Evolutionary conservation across 2,888 invertebrate species (phyloP).

Genomic region (Cerceris rybyensis): DNA sequence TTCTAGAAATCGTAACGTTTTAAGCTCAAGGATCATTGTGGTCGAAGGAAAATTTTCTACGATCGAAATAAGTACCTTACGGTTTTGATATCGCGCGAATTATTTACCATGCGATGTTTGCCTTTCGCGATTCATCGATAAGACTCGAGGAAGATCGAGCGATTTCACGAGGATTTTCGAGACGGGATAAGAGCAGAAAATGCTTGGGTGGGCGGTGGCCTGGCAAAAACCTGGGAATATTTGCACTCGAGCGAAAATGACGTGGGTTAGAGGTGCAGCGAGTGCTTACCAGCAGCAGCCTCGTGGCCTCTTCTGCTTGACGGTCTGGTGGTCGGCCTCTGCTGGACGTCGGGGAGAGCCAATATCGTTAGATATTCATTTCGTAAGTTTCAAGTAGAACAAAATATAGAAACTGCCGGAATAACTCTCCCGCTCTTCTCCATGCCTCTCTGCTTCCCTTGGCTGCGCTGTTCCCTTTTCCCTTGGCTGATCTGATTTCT

Average conservation of each 20-base stretch:
- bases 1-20: no score
- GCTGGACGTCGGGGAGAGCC: conserved; percentile 68
- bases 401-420: conserved; percentile 77
- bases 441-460: conserved; percentile 47
- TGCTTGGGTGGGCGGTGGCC: conserved; percentile 18
- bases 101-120: no score
- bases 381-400: conserved; percentile 81
- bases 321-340: conserved; percentile 34
- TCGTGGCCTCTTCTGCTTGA: conserved; percentile 25
- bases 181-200: conserved; percentile 24
- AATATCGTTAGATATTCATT: conserved; percentile 81
- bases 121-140: not conserved
- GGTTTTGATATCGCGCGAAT: no score
- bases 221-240: conserved; percentile 71
- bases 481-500: not conserved
- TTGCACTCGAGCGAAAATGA: conserved; percentile 73
- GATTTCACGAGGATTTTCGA: not conserved
- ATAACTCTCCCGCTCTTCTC: conserved; percentile 53
- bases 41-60: no score
- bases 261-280: conserved; percentile 62
- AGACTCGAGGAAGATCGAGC: not conserved
- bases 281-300: conserved; percentile 36
- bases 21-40: no score
- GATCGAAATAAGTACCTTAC: no score
- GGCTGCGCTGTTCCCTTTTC: conserved; percentile 20